Conservation (phyloP, 2,888 invertebrate genomes). For the Tetropium fuscum region DNA sequence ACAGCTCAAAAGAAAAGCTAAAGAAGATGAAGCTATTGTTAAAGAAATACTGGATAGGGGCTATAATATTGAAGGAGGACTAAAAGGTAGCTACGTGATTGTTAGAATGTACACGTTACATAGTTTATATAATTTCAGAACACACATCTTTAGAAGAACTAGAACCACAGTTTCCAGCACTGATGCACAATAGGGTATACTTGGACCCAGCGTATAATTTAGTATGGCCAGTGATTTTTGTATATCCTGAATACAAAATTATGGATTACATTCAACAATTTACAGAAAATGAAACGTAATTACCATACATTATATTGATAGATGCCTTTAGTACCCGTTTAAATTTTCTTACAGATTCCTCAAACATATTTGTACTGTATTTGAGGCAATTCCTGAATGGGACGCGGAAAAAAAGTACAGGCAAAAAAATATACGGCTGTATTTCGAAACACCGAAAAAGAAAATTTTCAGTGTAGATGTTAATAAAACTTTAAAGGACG, state of each 20-base stretch:
- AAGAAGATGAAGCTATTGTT: slow-evolving; percentile 65
- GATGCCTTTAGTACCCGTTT: neutral
- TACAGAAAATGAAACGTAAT: slow-evolving; percentile 76
- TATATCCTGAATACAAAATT: slow-evolving; percentile 89
- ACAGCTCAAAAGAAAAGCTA: slow-evolving; percentile 61
- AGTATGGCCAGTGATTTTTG: slow-evolving; percentile 88
- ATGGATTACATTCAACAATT: slow-evolving; percentile 90
- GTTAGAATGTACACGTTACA: neutral
- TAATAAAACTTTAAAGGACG: slow-evolving; percentile 70
- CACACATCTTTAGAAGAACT: slow-evolving; percentile 68
- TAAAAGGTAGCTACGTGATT: slow-evolving; percentile 44
- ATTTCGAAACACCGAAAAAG: slow-evolving; percentile 77
- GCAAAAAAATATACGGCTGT: slow-evolving; percentile 73
- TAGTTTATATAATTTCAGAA: slow-evolving; percentile 43
- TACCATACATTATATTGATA: neutral
- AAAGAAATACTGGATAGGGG: slow-evolving; percentile 65
- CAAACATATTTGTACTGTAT: slow-evolving; percentile 75
- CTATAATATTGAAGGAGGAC: slow-evolving; percentile 70
- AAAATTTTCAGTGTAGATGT: slow-evolving; percentile 72
- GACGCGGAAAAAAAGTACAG: slow-evolving; percentile 77
- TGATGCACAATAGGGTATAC: slow-evolving; percentile 74
- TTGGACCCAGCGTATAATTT: slow-evolving; percentile 72
- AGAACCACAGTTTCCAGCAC: slow-evolving; percentile 75
- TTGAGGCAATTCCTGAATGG: slow-evolving; percentile 79
- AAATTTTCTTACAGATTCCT: slow-evolving; percentile 66